Conservation (phyloP, 2,113 vertebrate genomes). For the Grammomys surdaster region DNA sequence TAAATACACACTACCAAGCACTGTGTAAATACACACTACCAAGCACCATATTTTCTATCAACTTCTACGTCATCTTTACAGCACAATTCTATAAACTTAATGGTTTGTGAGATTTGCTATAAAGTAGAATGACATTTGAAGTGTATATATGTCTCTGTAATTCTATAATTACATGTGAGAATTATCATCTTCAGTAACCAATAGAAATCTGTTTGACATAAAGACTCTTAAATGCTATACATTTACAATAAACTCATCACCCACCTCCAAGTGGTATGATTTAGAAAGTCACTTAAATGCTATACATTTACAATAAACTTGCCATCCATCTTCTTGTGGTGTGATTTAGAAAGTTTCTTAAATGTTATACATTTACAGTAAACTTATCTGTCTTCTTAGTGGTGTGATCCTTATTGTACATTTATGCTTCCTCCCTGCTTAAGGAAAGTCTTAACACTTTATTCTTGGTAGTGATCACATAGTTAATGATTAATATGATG, state of each 20-base stretch:
- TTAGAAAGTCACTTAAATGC: not conserved
- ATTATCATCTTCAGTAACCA: not conserved
- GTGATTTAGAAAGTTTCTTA: not conserved
- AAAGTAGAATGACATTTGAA: not conserved
- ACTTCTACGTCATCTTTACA: not conserved
- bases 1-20: not conserved
- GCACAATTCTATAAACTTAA: not conserved
- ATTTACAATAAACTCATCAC: not conserved
- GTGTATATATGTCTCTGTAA: not conserved
- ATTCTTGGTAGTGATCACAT: not conserved
- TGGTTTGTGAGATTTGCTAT: not conserved
- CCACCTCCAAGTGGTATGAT: not conserved
- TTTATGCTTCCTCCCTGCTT: not conserved
- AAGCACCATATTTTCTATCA: not conserved
- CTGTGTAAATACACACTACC: not conserved
- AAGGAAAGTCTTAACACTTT: conserved; percentile 41
- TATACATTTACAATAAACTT: not conserved
- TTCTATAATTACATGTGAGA: not conserved
- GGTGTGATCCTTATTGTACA: not conserved
- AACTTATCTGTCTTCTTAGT: not conserved
- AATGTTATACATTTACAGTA: not conserved
- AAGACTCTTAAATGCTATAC: not conserved
- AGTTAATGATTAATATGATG: conserved; percentile 5
- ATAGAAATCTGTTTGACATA: conserved; percentile 13
- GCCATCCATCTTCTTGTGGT: not conserved